Base-by-base conservation (phyloP, 2,113 vertebrate genomes). In the Misgurnus mizolepis region DNA sequence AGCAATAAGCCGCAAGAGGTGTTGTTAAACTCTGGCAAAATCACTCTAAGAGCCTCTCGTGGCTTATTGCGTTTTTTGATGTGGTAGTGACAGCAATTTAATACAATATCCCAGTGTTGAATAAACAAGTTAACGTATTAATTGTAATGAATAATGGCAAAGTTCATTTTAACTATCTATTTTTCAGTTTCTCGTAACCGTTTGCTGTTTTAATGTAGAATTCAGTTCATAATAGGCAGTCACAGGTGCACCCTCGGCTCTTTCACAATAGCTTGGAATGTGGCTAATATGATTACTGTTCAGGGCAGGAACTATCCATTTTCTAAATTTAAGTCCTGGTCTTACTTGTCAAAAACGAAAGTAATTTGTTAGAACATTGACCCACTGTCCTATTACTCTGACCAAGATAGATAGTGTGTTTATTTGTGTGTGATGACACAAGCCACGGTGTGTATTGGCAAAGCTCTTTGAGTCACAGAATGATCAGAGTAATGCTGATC, bases 401-500 rank as follows among this genome's bases (percentile, higher is more conserved):
- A 76, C 27, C 60, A 53, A 76, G 45, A 50, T n/a, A 76, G 14
- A 65, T 4, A 15, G 18, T 27, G 62, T 81, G 39, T 40, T 61
- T 64, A 15, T 41, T 53, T 69, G 34, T 53, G 64, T 65, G 47
- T 11, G 40, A 50, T 22, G 27, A 69, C 41, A 49, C 27, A 18
- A 27, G 12, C 49, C 34, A 14, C 27, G 4, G 27, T 67, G 68
- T 62, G 61, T 53, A 71, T 61, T 62, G 7, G 45, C 65, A 40
- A 27, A 34, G 68, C 61, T 70, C 43, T 73, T 5, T 7, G 53
- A 84, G 82, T 66, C 61, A 12, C 14, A 65, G 27, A 40, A 76
- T 65, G 74, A 76, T 76, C 74, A 49, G 60, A 76, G 74, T 50
- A 8, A 65, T 76, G 61, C 60, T 76, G 74, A 17, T 76, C 47